phyloP scores from a whole-genome alignment of 92 coral and sea anemone species.

The Palythoa grandis region DNA sequence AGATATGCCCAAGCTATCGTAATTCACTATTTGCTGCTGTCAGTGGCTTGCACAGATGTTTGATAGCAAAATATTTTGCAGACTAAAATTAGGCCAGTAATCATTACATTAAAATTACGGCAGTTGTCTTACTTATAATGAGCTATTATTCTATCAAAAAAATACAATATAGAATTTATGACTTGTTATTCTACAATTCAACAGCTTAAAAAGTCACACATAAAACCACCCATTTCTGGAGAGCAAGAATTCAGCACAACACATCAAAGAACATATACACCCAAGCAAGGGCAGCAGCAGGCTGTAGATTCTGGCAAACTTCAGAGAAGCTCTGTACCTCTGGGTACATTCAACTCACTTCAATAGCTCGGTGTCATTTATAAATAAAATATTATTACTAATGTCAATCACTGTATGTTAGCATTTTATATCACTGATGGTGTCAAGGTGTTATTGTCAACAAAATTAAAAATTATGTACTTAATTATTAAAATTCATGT shows the following conservation, averaged over 20 bases:
- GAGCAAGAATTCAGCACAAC: slow-evolving; percentile 92
- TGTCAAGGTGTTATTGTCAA: too few species aligned
- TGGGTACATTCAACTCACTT: slow-evolving; percentile 75
- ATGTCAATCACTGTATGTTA: background rate
- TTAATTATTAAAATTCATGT: background rate
- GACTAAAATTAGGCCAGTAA: too few species aligned
- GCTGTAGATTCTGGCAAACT: slow-evolving; percentile 73
- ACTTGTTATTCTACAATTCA: background rate
- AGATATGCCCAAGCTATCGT: too few species aligned
- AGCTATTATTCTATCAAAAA: too few species aligned
- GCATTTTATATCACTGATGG: too few species aligned
- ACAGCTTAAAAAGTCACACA: slow-evolving; percentile 94
- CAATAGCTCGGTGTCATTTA: background rate
- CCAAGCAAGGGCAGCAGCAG: slow-evolving; percentile 70
- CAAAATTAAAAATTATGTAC: too few species aligned
- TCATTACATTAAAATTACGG: too few species aligned
- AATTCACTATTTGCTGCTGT: too few species aligned
- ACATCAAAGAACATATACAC: slow-evolving; percentile 89
- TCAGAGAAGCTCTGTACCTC: slow-evolving; percentile 88
- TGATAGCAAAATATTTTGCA: too few species aligned
- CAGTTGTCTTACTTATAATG: too few species aligned
- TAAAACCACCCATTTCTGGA: slow-evolving; percentile 74
- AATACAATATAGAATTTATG: background rate
- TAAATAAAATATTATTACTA: background rate
- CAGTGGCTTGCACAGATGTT: too few species aligned